phyloP scores from a whole-genome alignment of 2,113 vertebrate genomes.

The Gambusia affinis region DNA sequence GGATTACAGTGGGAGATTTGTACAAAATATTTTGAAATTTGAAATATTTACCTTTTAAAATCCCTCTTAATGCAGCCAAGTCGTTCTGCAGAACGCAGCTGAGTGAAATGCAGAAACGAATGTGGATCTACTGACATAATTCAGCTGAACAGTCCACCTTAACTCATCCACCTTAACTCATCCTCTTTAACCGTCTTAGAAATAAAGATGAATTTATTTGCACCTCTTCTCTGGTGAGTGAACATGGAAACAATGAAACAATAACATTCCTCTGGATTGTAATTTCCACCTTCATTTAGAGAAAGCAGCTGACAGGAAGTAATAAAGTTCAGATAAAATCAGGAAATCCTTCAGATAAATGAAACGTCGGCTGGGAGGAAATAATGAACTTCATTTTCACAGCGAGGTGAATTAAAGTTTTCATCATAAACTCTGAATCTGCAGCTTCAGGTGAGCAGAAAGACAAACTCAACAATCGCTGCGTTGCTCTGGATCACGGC shows the following conservation, averaged over 20 bases:
- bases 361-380: not conserved
- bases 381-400: not conserved
- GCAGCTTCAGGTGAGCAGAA: not conserved
- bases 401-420: not conserved
- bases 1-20: too few relatives aligned
- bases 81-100: not conserved
- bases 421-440: not conserved
- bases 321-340: constrained; percentile 5
- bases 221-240: not conserved
- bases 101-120: not conserved
- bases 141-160: not conserved
- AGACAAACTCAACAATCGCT: too few relatives aligned
- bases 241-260: not conserved
- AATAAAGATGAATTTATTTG: not conserved
- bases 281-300: not conserved
- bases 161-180: not conserved
- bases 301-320: not conserved
- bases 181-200: not conserved
- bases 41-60: not conserved
- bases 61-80: not conserved
- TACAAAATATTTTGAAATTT: too few relatives aligned
- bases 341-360: not conserved
- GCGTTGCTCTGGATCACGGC: too few relatives aligned
- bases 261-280: not conserved
- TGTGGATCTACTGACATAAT: not conserved